Percentiles rank a stretch among this genome's conserved stretches.
Conservation (phyloP, 2,888 invertebrate species). For the Lasioglossum leucozonium region DNA sequence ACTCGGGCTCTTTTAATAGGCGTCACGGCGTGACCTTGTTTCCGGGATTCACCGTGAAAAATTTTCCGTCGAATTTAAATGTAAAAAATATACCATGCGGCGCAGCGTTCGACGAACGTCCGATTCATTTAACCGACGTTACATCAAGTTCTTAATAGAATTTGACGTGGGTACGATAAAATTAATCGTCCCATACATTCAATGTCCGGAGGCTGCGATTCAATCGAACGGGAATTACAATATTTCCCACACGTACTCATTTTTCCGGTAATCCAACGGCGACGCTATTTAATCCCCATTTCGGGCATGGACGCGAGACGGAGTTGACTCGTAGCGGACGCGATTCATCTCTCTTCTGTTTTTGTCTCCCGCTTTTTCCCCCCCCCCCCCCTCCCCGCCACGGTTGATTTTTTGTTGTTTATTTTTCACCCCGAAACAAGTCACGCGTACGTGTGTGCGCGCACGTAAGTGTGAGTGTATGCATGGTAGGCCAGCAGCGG, state of each 20-base stretch:
- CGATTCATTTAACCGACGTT: conserved; percentile 1
- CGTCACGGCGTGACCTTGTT: not conserved
- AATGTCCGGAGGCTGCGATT: not conserved
- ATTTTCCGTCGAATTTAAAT: not conserved
- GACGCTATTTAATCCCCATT: conserved; percentile 39
- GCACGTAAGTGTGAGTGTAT: not conserved
- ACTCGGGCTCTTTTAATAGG: too few species aligned
- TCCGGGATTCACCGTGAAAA: not conserved
- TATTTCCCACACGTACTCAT: conserved; percentile 2
- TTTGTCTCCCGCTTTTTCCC: not conserved
- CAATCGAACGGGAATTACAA: conserved; percentile 12
- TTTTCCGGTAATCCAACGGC: not conserved
- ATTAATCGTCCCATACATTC: conserved; percentile 18
- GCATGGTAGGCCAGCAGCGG: not conserved
- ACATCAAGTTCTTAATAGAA: conserved; percentile 23
- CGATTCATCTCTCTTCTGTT: conserved; percentile 19
- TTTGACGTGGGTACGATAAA: conserved; percentile 1
- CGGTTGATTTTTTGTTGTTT: not conserved
- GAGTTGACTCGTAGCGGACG: not conserved
- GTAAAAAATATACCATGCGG: not conserved
- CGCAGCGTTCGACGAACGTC: not conserved
- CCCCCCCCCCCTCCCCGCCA: too few species aligned
- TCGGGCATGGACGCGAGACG: conserved; percentile 11
- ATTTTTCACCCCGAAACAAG: not conserved
- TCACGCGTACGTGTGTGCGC: not conserved